Evolutionary conservation across 2,797 vertebrate species (phyloP).

Genomic region (Ceryle rudis): DNA sequence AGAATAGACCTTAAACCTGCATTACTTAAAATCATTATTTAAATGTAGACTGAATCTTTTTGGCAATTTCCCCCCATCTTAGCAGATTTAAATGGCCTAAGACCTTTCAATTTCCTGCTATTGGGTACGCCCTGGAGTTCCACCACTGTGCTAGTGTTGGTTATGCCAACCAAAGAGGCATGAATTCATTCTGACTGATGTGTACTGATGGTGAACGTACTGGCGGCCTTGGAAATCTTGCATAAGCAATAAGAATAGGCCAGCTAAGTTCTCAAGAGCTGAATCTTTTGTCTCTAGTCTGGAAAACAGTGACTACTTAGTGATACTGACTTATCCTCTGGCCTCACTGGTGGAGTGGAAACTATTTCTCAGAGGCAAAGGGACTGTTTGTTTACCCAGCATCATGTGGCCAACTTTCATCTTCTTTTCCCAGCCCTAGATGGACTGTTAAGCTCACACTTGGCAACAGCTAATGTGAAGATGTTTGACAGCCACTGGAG

Average conservation of each 20-base stretch:
- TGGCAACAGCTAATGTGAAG: constrained; percentile 50
- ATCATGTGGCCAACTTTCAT: constrained; percentile 4
- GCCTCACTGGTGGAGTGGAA: not conserved
- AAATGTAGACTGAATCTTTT: not conserved
- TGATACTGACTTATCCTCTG: not conserved
- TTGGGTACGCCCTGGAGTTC: not conserved
- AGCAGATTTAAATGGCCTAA: not conserved
- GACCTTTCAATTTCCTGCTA: not conserved
- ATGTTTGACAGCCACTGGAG: constrained; percentile 55
- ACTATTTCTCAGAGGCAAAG: constrained; percentile 34
- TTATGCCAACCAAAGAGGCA: not conserved
- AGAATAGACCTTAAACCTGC: not conserved
- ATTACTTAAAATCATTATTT: not conserved
- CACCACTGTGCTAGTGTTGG: not conserved
- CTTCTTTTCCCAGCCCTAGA: constrained; percentile 53
- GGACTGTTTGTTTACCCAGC: constrained; percentile 30
- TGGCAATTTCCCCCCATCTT: not conserved
- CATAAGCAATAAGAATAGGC: not conserved
- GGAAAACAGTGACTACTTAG: constrained; percentile 24
- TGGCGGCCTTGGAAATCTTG: not conserved
- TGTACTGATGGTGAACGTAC: not conserved
- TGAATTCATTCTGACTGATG: not conserved
- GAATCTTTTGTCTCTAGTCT: not conserved
- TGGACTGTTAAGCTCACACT: constrained; percentile 25
- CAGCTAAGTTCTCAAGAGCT: not conserved